Base-by-base conservation (phyloP, 2,888 invertebrate genomes). In the Hololepta plana region DNA sequence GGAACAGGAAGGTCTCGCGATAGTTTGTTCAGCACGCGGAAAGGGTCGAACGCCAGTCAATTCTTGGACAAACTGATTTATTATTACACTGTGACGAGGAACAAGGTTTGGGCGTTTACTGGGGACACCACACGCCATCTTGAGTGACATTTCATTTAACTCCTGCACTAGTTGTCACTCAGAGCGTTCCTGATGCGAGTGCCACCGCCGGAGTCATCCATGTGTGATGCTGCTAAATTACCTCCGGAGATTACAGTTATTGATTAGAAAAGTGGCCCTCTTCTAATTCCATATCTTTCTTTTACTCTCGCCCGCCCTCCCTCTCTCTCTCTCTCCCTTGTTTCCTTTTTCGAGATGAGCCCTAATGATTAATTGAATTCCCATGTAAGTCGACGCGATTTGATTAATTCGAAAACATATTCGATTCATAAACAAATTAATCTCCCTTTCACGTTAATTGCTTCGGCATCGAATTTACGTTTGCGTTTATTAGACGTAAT, bases 61-160 rank as follows among this genome's bases (percentile, higher is more conserved):
- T 38, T 36, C 36, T 35, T 29, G 35, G 37, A 37, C 38, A 38
- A 41, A 41, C 44, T 47, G 52, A 54, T 54, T 52, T 53, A 54
- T 53, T 51, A 47, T 46, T 46, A 40, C 36, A 43, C 42, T 46
- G 46, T 45, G 49, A 46, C 44, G 43, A 45, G 46, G 39, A 44
- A 53, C 53, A 54, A 46, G 50, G 41, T 44, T 47, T 51, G 51
- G 52, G 53, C 52, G 51, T 51, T 39, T 40, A 42, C 43, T 35
- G 37, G 41, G 46, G 45, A 44, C 42, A 47, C 46, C 43, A 38
- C 44, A 46, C 43, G 44, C 48, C 47, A 47, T 49, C 49, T 47
- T 53, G 54, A 56, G 45, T 55, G 56, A 56, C 56, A 46, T 56
- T 55, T 56, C 55, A 56, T 55, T 56, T 56, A 54, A 53, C 50